These are phyloP conservation scores for Stratiomys singularior DNA, from an alignment of 2,888 invertebrate species.

Conservation along the genomic window DNA sequence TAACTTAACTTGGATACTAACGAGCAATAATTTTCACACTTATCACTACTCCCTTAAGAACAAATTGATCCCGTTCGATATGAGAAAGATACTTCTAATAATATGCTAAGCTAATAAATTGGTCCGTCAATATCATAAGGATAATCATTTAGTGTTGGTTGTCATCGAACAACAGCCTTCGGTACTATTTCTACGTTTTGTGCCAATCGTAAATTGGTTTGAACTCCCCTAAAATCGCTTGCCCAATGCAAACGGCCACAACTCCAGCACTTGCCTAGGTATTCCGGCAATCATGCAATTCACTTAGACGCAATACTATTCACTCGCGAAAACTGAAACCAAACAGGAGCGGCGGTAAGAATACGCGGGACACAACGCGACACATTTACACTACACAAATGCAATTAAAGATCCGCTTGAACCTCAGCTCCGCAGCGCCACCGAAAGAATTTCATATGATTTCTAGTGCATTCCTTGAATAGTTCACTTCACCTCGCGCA, in stretches of 20 bases:
- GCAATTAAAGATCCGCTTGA: neutral
- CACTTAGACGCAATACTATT: constrained; percentile 6
- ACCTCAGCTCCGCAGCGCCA: neutral
- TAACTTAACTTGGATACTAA: neutral
- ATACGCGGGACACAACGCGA: neutral
- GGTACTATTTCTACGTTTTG: neutral
- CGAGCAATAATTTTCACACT: neutral
- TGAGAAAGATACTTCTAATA: constrained; percentile 17
- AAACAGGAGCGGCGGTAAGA: neutral
- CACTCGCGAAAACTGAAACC: neutral
- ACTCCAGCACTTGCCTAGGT: neutral
- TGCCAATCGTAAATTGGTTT: neutral
- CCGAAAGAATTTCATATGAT: neutral
- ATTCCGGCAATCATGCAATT: neutral
- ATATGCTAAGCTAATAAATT: constrained; percentile 4
- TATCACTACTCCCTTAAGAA: constrained; percentile 7
- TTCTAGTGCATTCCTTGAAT: neutral
- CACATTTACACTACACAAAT: neutral
- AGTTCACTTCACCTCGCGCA: neutral
- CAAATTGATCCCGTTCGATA: constrained; percentile 40
- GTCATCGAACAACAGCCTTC: neutral
- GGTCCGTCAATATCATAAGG: constrained; percentile 36
- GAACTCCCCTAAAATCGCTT: neutral
- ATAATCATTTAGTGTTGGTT: neutral
- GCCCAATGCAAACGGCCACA: neutral